These are phyloP conservation scores for Phalloptychus januarius DNA, from an alignment of 2,797 vertebrate genomes.

Conservation along the genomic window DNA sequence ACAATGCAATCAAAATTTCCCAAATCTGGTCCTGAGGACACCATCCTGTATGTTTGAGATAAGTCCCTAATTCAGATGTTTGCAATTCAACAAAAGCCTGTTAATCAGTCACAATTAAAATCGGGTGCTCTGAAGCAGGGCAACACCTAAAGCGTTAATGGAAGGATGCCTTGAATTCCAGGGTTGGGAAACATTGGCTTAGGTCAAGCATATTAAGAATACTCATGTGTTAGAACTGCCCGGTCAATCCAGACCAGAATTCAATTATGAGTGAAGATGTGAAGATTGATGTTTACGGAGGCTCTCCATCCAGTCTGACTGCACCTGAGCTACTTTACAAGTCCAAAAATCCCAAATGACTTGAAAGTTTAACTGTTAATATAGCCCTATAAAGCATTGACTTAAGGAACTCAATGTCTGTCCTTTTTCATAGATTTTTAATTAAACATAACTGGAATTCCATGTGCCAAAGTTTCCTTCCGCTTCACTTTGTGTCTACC, in stretches of 20 bases:
- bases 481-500: background rate
- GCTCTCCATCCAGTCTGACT: background rate
- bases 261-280: background rate
- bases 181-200: background rate
- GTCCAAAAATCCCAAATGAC: background rate
- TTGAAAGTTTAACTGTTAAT: background rate
- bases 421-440: background rate
- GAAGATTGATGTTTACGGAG: background rate
- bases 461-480: background rate
- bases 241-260: background rate
- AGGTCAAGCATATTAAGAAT: background rate
- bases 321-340: no score
- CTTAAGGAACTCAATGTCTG: background rate
- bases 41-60: no score
- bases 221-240: background rate
- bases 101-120: no score
- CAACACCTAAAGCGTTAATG: no score
- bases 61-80: no score
- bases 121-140: no score
- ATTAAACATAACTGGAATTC: background rate
- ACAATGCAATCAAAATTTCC: background rate
- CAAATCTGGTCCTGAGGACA: background rate
- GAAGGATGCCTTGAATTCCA: no score
- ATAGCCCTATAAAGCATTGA: background rate
- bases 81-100: no score